These are phyloP conservation scores for Lerista edwardsae DNA, from an alignment of 2,797 vertebrate genomes.

Conservation along the genomic window DNA sequence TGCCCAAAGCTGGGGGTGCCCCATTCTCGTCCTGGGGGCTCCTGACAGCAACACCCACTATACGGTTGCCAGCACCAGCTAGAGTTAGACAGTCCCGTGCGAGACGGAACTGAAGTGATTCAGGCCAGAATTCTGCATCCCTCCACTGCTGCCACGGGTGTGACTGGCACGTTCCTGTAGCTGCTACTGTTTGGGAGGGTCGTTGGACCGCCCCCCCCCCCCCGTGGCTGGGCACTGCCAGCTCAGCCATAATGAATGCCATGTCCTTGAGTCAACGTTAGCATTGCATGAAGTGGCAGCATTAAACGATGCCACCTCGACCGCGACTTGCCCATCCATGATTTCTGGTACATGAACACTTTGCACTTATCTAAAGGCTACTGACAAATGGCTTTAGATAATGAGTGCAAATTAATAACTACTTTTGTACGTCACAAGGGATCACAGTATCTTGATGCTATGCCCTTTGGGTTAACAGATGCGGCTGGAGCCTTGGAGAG, in stretches of 20 bases:
- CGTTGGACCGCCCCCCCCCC: not conserved
- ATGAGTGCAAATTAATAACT: constrained; percentile 81
- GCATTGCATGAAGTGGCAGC: constrained; percentile 13
- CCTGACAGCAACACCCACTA: not conserved
- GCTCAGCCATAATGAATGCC: not conserved
- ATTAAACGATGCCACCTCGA: constrained; percentile 46
- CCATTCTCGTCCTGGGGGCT: not conserved
- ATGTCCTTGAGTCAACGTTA: constrained; percentile 25
- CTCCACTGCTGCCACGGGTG: not conserved
- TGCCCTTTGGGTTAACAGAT: constrained; percentile 80
- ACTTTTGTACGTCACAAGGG: constrained; percentile 77
- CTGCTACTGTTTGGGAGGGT: not conserved
- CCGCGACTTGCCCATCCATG: constrained; percentile 31
- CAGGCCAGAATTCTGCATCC: not conserved
- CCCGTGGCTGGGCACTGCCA: constrained; percentile 33
- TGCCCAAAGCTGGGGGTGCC: too few relatives aligned
- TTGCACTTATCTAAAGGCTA: constrained; percentile 73
- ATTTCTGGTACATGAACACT: constrained; percentile 65
- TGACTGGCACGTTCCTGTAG: not conserved
- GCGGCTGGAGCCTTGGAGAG: constrained; percentile 73
- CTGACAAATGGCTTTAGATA: constrained; percentile 75
- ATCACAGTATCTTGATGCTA: constrained; percentile 77
- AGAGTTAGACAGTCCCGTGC: not conserved
- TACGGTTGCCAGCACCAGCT: not conserved
- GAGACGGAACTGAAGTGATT: too few relatives aligned